Conservation (phyloP, 2,888 invertebrate species). For the Syritta pipiens region DNA sequence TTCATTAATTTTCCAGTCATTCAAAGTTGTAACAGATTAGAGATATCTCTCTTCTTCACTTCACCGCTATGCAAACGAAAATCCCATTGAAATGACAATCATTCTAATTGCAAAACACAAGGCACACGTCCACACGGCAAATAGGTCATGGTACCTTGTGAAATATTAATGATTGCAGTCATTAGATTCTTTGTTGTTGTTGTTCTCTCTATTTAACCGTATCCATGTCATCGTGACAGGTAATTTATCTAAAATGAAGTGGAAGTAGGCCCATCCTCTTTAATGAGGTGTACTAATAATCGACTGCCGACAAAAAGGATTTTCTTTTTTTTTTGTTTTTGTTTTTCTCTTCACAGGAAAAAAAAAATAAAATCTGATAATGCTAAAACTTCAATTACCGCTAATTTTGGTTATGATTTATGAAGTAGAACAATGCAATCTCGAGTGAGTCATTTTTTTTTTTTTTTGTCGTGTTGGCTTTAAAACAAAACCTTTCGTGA, state of each 20-base stretch:
- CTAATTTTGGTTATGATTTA: conserved; percentile 42
- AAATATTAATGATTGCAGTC: conserved; percentile 59
- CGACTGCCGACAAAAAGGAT: too few relatives aligned
- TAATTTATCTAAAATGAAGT: conserved; percentile 57
- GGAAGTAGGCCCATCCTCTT: conserved; percentile 25
- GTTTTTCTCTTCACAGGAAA: neutral
- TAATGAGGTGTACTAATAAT: neutral
- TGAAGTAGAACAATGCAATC: conserved; percentile 52
- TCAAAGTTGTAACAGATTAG: conserved; percentile 8
- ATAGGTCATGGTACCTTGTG: conserved; percentile 56
- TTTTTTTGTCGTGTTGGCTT: too few relatives aligned
- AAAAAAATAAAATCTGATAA: conserved; percentile 1
- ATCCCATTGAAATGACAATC: conserved; percentile 58
- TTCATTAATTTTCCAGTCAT: conserved; percentile 15
- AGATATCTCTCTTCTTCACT: neutral
- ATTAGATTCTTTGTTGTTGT: too few relatives aligned
- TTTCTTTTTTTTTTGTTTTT: neutral
- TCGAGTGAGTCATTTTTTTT: conserved; percentile 34
- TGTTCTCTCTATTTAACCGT: conserved; percentile 35
- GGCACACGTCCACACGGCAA: too few relatives aligned
- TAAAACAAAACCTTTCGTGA: conserved; percentile 37
- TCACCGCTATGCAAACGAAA: neutral
- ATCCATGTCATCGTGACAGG: conserved; percentile 57
- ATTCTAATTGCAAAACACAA: conserved; percentile 54
- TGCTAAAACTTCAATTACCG: conserved; percentile 44